phyloP scores from a whole-genome alignment of 2,888 invertebrate genomes.

The Drosophila neonasuta region DNA sequence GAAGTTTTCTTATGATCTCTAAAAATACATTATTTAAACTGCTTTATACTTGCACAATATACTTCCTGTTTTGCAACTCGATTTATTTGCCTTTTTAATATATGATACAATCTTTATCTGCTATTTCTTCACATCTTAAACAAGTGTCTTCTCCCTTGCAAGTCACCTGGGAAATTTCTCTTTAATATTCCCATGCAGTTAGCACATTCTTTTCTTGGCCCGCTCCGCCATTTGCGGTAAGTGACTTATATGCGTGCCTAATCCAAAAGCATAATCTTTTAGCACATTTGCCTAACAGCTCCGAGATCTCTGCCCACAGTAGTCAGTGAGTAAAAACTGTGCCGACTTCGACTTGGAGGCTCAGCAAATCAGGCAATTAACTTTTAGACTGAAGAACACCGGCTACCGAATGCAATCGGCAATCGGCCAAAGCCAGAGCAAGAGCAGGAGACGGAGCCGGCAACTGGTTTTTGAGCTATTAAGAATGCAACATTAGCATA shows the following conservation, averaged over 20 bases:
- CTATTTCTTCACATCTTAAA: background rate
- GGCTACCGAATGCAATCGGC: conserved; percentile 23
- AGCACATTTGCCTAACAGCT: conserved; percentile 67
- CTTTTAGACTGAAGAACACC: conserved; percentile 45
- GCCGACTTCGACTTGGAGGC: conserved; percentile 34
- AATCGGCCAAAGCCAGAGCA: background rate
- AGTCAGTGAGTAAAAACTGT: conserved; percentile 29
- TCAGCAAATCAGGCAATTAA: conserved; percentile 70
- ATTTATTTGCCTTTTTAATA: no score
- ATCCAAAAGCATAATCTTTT: conserved; percentile 63
- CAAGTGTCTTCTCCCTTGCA: conserved; percentile 1
- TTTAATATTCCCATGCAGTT: no score
- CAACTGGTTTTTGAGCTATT: conserved; percentile 67
- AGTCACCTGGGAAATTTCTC: background rate
- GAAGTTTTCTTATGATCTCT: no score
- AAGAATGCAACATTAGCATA: conserved; percentile 59
- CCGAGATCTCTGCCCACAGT: conserved; percentile 45
- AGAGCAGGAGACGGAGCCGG: conserved; percentile 10
- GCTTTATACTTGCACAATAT: no score
- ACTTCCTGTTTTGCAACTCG: no score
- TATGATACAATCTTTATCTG: background rate
- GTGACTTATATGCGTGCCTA: conserved; percentile 57
- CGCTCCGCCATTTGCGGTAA: conserved; percentile 1
- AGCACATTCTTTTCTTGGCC: conserved; percentile 10
- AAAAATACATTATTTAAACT: no score